These are phyloP conservation scores for Tychaedon coryphoeus DNA, from an alignment of 2,113 vertebrate species.

Conservation along the genomic window DNA sequence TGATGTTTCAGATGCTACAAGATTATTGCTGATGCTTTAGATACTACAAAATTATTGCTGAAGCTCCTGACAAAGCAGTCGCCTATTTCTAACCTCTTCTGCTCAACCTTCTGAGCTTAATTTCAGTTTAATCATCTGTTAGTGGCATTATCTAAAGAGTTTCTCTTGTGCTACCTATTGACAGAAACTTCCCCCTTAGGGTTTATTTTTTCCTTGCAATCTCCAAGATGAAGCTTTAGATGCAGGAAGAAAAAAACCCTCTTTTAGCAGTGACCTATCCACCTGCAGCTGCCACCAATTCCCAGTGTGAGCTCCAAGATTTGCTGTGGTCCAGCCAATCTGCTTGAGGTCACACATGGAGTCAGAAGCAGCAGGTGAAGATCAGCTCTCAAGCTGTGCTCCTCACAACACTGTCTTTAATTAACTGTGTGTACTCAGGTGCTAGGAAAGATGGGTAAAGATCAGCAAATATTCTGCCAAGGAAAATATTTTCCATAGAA, in stretches of 20 bases:
- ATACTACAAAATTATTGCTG: background rate
- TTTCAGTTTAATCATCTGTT: background rate
- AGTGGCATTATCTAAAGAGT: background rate
- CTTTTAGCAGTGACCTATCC: background rate
- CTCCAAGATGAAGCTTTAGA: background rate
- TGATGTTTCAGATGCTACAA: background rate
- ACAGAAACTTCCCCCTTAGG: background rate
- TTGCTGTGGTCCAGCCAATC: background rate
- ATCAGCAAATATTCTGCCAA: slow-evolving; percentile 47
- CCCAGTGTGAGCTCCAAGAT: background rate
- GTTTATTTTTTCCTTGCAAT: background rate
- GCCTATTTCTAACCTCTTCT: background rate
- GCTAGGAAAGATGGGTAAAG: slow-evolving; percentile 5
- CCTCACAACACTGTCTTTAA: background rate
- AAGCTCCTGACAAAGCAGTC: background rate
- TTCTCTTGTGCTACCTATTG: background rate
- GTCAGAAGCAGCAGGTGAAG: background rate
- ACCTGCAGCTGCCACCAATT: background rate
- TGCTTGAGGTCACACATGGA: background rate
- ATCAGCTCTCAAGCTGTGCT: background rate
- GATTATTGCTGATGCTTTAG: background rate
- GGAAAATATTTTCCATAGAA: slow-evolving; percentile 43
- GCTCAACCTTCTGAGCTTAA: background rate
- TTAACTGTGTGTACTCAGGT: slow-evolving; percentile 55
- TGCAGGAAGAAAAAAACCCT: background rate